Percentiles rank a stretch among this genome's conserved stretches.
Conservation (phyloP, 1,140 invertebrate species). For the Drosophila tropicalis region DNA sequence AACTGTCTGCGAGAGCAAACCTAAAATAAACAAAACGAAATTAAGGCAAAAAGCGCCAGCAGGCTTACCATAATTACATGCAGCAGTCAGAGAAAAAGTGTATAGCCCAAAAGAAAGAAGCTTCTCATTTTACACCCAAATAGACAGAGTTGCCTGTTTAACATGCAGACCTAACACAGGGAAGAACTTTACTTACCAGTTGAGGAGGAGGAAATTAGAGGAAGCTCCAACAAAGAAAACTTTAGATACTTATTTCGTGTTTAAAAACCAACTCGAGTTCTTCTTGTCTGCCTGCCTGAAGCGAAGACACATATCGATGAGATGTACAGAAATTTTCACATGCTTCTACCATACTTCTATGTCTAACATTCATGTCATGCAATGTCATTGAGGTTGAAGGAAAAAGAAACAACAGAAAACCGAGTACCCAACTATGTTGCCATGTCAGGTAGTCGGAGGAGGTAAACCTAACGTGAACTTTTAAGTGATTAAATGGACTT, state of each 20-base stretch:
- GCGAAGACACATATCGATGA: not conserved
- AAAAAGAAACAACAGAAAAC: not conserved
- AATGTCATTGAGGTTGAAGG: not conserved
- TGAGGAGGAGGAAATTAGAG: not conserved
- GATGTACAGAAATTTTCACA: not conserved
- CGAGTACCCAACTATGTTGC: not conserved
- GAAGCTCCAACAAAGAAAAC: constrained; percentile 2
- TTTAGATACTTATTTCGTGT: constrained; percentile 10
- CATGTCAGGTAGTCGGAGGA: not conserved
- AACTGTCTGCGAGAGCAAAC: constrained; percentile 1
- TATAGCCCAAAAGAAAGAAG: not conserved
- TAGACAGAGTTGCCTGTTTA: not conserved
- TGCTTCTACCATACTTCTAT: not conserved
- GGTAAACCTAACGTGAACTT: not conserved
- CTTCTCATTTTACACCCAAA: not conserved
- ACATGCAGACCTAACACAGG: not conserved
- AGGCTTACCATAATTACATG: constrained; percentile 37
- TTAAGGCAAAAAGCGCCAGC: constrained; percentile 24
- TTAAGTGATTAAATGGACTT: not conserved
- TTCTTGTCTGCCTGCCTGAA: not conserved
- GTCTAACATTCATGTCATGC: not conserved
- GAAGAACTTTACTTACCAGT: not conserved
- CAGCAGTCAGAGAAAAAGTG: not conserved
- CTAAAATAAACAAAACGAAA: constrained; percentile 20
- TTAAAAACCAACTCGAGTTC: constrained; percentile 1